These are phyloP conservation scores for Amblyopsis hoosieri DNA, from an alignment of 2,797 vertebrate genomes.

Conservation along the genomic window DNA sequence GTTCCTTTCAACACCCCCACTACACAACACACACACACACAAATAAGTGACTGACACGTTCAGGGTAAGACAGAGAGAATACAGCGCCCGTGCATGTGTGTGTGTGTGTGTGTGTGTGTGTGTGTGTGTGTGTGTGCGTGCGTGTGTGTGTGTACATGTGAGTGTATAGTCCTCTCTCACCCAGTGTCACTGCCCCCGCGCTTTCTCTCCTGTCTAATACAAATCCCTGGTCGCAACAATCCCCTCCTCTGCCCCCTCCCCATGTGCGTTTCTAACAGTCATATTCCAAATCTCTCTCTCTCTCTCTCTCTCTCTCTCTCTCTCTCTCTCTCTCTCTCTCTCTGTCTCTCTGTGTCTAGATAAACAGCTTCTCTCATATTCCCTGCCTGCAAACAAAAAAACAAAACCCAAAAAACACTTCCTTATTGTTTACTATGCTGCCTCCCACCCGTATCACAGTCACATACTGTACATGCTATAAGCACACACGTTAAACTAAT, in stretches of 20 bases:
- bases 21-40: conserved; percentile 48
- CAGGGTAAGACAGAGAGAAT: conserved; percentile 66
- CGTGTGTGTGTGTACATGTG: conserved; percentile 58
- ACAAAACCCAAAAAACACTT: no score
- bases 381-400: no score
- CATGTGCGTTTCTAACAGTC: conserved; percentile 54
- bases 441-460: no score
- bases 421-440: no score
- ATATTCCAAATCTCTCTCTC: conserved; percentile 19
- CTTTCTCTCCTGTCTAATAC: conserved; percentile 67
- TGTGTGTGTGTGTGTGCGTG: conserved; percentile 9
- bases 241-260: conserved; percentile 52
- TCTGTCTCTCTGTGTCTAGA: conserved; percentile 4
- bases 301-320: conserved; percentile 14
- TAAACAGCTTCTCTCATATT: neutral
- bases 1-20: conserved; percentile 61
- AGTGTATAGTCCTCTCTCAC: conserved; percentile 71
- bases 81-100: conserved; percentile 30
- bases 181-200: conserved; percentile 75
- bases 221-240: conserved; percentile 73
- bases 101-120: neutral
- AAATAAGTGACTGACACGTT: conserved; percentile 72
- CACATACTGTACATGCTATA: no score
- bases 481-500: no score
- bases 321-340: conserved; percentile 23